These are phyloP conservation scores for Cyanoramphus novaezelandiae DNA, from an alignment of 2,113 vertebrate species.

Conservation along the genomic window DNA sequence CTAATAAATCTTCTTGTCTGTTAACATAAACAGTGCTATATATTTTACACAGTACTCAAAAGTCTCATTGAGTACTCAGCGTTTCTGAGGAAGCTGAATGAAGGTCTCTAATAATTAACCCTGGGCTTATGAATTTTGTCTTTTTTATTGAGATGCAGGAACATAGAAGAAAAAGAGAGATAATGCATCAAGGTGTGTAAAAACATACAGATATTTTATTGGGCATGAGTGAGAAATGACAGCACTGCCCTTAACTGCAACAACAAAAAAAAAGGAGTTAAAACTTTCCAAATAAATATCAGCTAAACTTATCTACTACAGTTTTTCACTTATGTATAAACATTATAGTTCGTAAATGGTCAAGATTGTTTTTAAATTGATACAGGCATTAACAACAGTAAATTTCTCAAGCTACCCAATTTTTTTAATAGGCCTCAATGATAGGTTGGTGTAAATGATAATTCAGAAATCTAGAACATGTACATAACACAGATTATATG, in stretches of 20 bases:
- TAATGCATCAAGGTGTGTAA: neutral
- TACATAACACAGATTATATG: neutral
- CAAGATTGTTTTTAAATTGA: neutral
- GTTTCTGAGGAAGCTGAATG: neutral
- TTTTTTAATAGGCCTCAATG: neutral
- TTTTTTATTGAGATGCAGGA: neutral
- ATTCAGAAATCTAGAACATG: neutral
- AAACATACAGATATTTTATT: neutral
- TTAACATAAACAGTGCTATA: neutral
- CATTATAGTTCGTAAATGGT: neutral
- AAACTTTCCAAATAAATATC: neutral
- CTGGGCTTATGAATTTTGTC: neutral
- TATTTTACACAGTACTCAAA: neutral
- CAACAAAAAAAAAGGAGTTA: neutral
- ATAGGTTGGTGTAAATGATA: neutral
- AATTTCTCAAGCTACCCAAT: neutral
- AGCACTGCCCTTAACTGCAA: neutral
- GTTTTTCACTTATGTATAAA: neutral
- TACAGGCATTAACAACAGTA: neutral
- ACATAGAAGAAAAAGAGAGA: neutral
- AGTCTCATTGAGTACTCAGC: neutral
- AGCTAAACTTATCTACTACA: neutral
- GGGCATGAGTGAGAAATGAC: neutral
- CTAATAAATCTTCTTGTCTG: neutral
- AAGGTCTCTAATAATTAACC: neutral